Evolutionary conservation across 2,888 invertebrate genomes (phyloP).

Genomic region (Pseudococcus jackbeardsleyi): DNA sequence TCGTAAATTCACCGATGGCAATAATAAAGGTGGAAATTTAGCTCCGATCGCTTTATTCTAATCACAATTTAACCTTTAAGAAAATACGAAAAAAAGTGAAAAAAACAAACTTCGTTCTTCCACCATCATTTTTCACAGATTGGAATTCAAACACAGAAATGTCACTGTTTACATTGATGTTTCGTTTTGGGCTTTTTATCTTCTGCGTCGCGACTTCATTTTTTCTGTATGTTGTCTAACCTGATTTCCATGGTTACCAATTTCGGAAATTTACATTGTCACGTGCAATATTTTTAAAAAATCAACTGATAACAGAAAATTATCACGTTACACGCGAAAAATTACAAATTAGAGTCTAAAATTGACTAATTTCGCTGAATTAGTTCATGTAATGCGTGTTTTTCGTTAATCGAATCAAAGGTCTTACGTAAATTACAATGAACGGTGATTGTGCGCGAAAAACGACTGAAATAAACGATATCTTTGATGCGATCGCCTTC

Average conservation of each 20-base stretch:
- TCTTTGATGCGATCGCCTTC: conserved; percentile 64
- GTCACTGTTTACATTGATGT: not conserved
- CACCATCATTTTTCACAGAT: conserved; percentile 53
- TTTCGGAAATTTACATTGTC: too few species aligned
- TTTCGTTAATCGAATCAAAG: not conserved
- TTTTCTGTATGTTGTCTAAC: too few species aligned
- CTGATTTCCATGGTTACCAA: too few species aligned
- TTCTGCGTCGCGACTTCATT: too few species aligned
- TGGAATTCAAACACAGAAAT: not conserved
- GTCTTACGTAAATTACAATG: not conserved
- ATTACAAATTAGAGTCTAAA: too few species aligned
- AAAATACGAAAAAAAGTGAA: conserved; percentile 32
- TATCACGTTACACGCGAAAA: too few species aligned
- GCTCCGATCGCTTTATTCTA: not conserved
- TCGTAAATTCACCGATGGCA: not conserved
- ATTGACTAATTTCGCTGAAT: too few species aligned
- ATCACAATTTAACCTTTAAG: conserved; percentile 48
- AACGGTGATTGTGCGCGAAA: not conserved
- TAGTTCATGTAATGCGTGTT: not conserved
- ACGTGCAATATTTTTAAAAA: too few species aligned
- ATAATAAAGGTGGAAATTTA: not conserved
- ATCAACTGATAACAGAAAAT: too few species aligned
- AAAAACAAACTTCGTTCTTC: conserved; percentile 38
- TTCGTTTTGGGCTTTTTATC: too few species aligned
- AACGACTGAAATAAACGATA: conserved; percentile 63